phyloP scores from a whole-genome alignment of 1,140 invertebrate genomes.

The Chironomus striatipennis region DNA sequence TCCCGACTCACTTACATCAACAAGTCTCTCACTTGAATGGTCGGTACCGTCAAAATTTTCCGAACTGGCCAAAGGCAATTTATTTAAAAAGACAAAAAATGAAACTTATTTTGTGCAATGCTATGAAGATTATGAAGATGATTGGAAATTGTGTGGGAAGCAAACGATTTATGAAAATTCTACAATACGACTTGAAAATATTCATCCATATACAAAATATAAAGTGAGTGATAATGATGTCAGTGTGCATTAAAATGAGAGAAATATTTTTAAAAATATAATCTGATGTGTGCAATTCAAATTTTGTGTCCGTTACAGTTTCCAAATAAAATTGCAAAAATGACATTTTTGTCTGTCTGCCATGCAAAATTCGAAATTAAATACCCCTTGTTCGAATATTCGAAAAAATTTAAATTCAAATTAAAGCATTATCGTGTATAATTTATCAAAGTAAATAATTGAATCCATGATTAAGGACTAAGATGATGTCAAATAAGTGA shows the following conservation, averaged over 20 bases:
- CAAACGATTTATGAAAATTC: slow-evolving; percentile 57
- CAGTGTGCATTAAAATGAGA: slow-evolving; percentile 17
- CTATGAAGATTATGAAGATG: slow-evolving; percentile 54
- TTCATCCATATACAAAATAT: slow-evolving; percentile 83
- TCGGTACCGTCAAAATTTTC: slow-evolving; percentile 46
- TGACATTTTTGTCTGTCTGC: too few species aligned
- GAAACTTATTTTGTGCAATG: slow-evolving; percentile 66
- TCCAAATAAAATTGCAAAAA: too few species aligned
- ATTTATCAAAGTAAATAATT: too few species aligned
- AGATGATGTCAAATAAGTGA: too few species aligned
- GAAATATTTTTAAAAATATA: slow-evolving; percentile 28
- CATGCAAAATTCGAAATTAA: too few species aligned
- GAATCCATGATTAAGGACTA: too few species aligned
- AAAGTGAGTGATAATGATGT: slow-evolving; percentile 49
- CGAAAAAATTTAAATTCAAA: too few species aligned
- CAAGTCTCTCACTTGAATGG: slow-evolving; percentile 55
- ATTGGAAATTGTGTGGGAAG: slow-evolving; percentile 66
- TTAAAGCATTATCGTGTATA: too few species aligned
- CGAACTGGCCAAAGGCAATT: slow-evolving; percentile 40
- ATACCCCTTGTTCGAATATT: too few species aligned
- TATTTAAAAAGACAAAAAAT: slow-evolving; percentile 41
- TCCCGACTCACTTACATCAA: slow-evolving; percentile 26
- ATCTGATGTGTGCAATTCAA: too few species aligned
- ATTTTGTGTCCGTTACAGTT: too few species aligned
- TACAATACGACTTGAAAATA: slow-evolving; percentile 58